Conservation (phyloP, 2,113 vertebrate species). For the Lutjanus erythropterus region DNA sequence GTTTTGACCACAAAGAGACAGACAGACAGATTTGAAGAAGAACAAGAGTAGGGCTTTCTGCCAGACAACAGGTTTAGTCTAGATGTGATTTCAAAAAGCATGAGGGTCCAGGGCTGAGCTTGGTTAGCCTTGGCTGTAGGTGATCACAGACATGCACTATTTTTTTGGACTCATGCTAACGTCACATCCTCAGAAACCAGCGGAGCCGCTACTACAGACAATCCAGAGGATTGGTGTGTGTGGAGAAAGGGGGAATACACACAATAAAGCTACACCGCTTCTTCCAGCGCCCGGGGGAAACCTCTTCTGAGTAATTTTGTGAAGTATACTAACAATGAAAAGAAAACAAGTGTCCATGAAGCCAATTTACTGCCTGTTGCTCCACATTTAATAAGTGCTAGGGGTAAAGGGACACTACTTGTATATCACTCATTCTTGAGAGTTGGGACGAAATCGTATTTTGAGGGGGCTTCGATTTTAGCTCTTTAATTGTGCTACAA, state of each 20-base stretch:
- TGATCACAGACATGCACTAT: slow-evolving; percentile 47
- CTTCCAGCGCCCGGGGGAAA: slow-evolving; percentile 5
- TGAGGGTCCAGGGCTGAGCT: slow-evolving; percentile 25
- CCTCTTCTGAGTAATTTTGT: neutral
- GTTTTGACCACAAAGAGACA: slow-evolving; percentile 30
- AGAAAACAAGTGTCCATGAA: slow-evolving; percentile 15
- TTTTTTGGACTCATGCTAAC: neutral
- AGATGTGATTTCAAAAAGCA: slow-evolving; percentile 19
- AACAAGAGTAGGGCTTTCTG: slow-evolving; percentile 36
- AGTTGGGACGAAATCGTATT: too few relatives aligned
- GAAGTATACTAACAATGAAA: neutral
- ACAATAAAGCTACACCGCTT: slow-evolving; percentile 2
- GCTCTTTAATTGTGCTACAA: too few relatives aligned
- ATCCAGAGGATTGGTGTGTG: slow-evolving; percentile 3
- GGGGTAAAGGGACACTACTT: neutral
- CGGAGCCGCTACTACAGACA: slow-evolving; percentile 7
- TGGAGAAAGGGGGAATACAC: neutral
- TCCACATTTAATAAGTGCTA: slow-evolving; percentile 3
- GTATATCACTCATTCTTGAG: neutral
- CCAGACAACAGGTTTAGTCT: slow-evolving; percentile 22
- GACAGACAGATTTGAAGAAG: slow-evolving; percentile 7
- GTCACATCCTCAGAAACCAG: slow-evolving; percentile 42
- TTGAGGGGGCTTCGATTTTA: too few relatives aligned
- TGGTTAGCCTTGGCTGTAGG: slow-evolving; percentile 29
- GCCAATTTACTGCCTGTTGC: slow-evolving; percentile 11